Evolutionary conservation across 2,888 invertebrate species (phyloP).

Genomic region (Lepas anatifera): DNA sequence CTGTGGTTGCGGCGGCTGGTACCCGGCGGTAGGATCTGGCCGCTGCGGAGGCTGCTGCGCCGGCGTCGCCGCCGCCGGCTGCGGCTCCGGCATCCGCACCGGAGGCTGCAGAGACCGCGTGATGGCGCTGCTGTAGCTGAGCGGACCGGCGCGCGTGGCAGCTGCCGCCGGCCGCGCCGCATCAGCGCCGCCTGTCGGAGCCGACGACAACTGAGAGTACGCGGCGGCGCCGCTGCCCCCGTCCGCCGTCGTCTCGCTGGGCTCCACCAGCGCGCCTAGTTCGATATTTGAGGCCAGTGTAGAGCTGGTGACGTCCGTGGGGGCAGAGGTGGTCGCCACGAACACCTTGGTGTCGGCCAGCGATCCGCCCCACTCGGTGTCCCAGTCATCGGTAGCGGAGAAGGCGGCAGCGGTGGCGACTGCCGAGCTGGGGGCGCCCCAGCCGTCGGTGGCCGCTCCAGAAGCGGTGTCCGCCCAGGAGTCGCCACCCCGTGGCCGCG

Average conservation of each 20-base stretch:
- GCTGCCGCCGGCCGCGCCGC: too few species aligned
- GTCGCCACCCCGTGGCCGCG: conserved; percentile 9
- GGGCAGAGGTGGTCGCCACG: conserved; percentile 49
- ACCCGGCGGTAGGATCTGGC: too few species aligned
- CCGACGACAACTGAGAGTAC: conserved; percentile 3
- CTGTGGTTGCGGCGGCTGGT: too few species aligned
- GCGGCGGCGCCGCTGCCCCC: conserved; percentile 14
- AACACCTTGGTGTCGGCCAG: conserved; percentile 88
- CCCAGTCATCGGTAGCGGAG: conserved; percentile 66
- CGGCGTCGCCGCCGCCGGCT: background rate
- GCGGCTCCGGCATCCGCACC: background rate
- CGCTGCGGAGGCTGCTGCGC: background rate
- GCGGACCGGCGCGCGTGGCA: too few species aligned
- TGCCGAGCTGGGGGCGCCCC: conserved; percentile 41
- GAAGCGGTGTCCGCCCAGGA: background rate
- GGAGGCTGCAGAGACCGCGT: background rate
- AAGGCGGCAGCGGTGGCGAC: too few species aligned
- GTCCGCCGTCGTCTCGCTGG: conserved; percentile 17
- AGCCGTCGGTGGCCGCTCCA: conserved; percentile 30
- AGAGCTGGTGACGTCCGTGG: conserved; percentile 22
- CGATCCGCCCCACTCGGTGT: conserved; percentile 81
- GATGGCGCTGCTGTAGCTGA: conserved; percentile 2
- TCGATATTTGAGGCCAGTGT: conserved; percentile 20
- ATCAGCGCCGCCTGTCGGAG: background rate
- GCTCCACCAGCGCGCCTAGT: conserved; percentile 22